A percentile compares a stretch with the other conserved stretches of the same genome.
Conservation (phyloP, 2,113 vertebrate species). For the Rattus norvegicus region DNA sequence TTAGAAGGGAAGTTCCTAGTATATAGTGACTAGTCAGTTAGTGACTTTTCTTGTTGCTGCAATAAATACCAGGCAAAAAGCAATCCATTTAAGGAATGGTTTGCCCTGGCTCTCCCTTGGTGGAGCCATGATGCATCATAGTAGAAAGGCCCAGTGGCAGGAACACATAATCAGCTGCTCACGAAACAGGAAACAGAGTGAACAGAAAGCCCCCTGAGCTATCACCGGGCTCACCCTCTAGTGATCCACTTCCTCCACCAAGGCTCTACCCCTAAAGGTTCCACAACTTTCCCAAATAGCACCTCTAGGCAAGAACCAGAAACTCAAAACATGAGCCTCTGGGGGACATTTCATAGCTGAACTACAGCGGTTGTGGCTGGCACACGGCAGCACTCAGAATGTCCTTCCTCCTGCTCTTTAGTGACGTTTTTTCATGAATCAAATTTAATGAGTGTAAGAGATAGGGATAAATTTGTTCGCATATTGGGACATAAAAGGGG, state of each 20-base stretch:
- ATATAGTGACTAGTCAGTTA: neutral
- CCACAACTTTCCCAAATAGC: neutral
- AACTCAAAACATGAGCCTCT: neutral
- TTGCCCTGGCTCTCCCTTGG: neutral
- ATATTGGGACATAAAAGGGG: neutral
- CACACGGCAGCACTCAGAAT: neutral
- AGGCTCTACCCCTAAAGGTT: neutral
- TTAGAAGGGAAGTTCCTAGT: neutral
- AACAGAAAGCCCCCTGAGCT: neutral
- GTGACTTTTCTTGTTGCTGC: neutral
- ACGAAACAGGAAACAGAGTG: neutral
- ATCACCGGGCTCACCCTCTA: neutral
- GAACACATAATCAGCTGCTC: neutral
- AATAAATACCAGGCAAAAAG: neutral
- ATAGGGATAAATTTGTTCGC: slow-evolving; percentile 3
- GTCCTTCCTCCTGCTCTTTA: neutral
- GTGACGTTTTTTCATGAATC: slow-evolving; percentile 17
- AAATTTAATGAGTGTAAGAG: slow-evolving; percentile 34
- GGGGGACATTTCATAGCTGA: neutral
- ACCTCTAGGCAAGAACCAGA: neutral
- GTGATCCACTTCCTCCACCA: neutral
- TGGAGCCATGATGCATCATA: neutral
- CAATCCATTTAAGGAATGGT: neutral
- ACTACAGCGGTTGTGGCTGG: neutral
- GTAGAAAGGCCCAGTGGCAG: neutral